Evolutionary conservation across 1,140 invertebrate species (phyloP).

Genomic region (Harpegnathos saltator): DNA sequence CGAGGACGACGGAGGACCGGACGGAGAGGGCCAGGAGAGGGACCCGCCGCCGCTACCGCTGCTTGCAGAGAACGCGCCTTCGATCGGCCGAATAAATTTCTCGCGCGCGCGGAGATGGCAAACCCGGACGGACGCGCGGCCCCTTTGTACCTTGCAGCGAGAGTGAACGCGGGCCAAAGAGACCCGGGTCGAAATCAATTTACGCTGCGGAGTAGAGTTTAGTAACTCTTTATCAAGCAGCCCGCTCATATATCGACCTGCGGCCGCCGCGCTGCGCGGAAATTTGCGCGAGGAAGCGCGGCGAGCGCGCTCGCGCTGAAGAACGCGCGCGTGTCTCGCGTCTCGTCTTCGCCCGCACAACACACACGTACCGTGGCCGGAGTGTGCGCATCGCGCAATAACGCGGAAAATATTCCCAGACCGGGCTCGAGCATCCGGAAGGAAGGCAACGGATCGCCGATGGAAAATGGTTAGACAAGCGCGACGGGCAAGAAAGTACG

Average conservation of each 20-base stretch:
- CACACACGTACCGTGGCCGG: no score
- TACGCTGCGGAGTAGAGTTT: conserved; percentile 15
- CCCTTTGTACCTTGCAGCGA: background rate
- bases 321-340: no score
- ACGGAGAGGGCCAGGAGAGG: conserved; percentile 16
- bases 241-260: background rate
- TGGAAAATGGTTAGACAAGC: no score
- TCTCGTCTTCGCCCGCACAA: no score
- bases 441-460: no score
- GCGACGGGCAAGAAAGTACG: no score
- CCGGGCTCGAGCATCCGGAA: no score
- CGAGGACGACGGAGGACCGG: conserved; percentile 23
- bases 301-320: no score
- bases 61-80: background rate
- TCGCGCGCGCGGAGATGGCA: conserved; percentile 1
- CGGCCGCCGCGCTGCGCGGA: background rate
- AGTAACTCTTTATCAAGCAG: background rate
- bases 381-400: no score
- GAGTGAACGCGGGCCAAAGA: background rate
- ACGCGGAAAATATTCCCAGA: no score
- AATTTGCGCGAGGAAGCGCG: background rate
- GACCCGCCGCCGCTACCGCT: no score
- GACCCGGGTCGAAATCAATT: conserved; percentile 18
- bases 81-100: conserved; percentile 57
- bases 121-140: background rate